These are phyloP conservation scores for Philopedon plagiatum DNA, from an alignment of 2,888 invertebrate species.

Conservation along the genomic window DNA sequence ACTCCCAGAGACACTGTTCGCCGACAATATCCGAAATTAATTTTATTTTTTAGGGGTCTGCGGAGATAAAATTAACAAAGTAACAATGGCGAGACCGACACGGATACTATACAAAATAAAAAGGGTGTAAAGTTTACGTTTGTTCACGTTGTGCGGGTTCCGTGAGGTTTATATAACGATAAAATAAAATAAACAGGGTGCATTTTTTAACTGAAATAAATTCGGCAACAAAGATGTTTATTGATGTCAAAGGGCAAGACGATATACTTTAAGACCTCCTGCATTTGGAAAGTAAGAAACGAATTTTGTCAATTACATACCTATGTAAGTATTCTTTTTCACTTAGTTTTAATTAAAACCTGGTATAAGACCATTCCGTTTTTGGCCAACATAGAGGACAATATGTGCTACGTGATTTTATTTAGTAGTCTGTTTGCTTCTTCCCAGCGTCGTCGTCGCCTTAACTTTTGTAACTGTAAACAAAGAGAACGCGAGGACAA, in stretches of 20 bases:
- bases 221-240: no score
- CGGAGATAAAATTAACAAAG: not conserved
- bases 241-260: no score
- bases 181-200: no score
- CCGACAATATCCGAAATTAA: not conserved
- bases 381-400: not conserved
- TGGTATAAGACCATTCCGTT: not conserved
- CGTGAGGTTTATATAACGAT: no score
- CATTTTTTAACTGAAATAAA: no score
- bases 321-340: no score
- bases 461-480: conserved; percentile 25
- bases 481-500: conserved; percentile 25
- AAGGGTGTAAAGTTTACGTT: no score
- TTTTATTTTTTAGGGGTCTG: not conserved
- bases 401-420: conserved; percentile 10
- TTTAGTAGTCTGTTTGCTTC: conserved; percentile 14
- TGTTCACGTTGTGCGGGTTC: no score
- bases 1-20: not conserved
- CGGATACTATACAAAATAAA: no score
- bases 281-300: no score
- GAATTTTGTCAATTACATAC: no score
- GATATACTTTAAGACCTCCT: no score
- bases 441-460: not conserved
- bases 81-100: not conserved
- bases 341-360: not conserved